Base-by-base conservation (phyloP, 2,888 invertebrate species). In the Epinotia bilunana region DNA sequence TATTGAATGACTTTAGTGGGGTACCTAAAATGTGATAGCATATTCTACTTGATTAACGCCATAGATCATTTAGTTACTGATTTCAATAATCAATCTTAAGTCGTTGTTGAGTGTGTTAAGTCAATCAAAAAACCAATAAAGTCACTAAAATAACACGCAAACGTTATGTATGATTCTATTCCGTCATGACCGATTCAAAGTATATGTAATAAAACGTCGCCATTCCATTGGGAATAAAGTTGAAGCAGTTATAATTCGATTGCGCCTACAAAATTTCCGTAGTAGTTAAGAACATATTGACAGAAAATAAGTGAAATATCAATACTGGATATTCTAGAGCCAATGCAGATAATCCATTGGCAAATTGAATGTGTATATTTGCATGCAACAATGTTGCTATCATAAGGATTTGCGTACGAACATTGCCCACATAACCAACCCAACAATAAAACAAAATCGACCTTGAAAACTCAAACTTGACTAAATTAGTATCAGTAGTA, bases 281-380 rank as follows among this genome's bases (percentile, higher is more conserved):
- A 53, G 16, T n/a, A 53, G 53, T 53, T 53, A 53, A 7, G 39
- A 16, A n/a, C 16, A 53, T 53, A 53, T 53, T 53, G 49, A 5
- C 53, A 53, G 53, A 7, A 53, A n/a, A 5, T 53, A 53, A 49
- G 16, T 49, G 13, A 49, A 12, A 46, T 46, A 13, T 13, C 46
- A 49, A 6, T 6, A 16, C 5, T 16, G 16, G 3, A 13, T 13
- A 6, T 16, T 33, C 53, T 33, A 11, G 4, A 33, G 33, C 18
- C 1, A 1, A 1, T 23, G 6, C 28, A 13, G 53, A 55, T 33
- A 33, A 18, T 55, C 28, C 33, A 53, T 53, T 18, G 46, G 53
- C 33, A 67, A 55, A 67, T 55, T 67, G 53, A 65, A 53, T 65
- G 33, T n/a, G 12, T 18, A 5, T 33, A 11, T 65, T 65, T 55